These are phyloP conservation scores for Florisuga fusca DNA, from an alignment of 2,797 vertebrate species.

Conservation along the genomic window DNA sequence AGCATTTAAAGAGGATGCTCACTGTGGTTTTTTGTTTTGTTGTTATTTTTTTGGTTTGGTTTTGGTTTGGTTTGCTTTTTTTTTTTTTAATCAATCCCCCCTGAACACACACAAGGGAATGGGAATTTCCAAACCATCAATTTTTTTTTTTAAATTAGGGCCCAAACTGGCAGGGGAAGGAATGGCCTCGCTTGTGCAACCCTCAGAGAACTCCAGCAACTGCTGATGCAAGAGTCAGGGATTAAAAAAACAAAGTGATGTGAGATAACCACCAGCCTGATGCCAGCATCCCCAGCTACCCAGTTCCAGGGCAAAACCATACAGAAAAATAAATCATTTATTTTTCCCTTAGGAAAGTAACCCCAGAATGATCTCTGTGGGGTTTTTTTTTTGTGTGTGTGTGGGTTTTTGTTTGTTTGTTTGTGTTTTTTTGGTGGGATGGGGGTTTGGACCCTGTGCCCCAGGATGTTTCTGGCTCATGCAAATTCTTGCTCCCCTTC, in stretches of 20 bases:
- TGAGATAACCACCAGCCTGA: background rate
- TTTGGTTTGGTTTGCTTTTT: too few species aligned
- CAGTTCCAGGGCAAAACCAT: background rate
- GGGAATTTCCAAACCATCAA: background rate
- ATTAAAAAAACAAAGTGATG: background rate
- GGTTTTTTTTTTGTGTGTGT: too few species aligned
- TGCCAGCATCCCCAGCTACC: background rate
- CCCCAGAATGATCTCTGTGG: background rate
- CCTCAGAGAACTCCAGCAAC: background rate
- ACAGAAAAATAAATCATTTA: background rate
- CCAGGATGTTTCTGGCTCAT: background rate
- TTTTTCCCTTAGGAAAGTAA: background rate
- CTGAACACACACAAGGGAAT: rapidly evolving
- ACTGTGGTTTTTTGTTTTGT: too few species aligned
- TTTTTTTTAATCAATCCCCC: rapidly evolving
- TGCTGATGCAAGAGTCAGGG: background rate
- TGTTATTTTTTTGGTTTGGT: background rate
- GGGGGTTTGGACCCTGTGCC: background rate
- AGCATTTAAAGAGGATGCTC: background rate
- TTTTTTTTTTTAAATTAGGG: background rate
- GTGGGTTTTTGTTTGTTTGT: too few species aligned
- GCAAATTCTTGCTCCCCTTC: background rate
- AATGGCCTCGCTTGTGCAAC: background rate
- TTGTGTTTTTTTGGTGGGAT: background rate
- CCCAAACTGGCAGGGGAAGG: background rate